Evolutionary conservation across 2,113 vertebrate species (phyloP).

Genomic region (Cryptotis parvus): DNA sequence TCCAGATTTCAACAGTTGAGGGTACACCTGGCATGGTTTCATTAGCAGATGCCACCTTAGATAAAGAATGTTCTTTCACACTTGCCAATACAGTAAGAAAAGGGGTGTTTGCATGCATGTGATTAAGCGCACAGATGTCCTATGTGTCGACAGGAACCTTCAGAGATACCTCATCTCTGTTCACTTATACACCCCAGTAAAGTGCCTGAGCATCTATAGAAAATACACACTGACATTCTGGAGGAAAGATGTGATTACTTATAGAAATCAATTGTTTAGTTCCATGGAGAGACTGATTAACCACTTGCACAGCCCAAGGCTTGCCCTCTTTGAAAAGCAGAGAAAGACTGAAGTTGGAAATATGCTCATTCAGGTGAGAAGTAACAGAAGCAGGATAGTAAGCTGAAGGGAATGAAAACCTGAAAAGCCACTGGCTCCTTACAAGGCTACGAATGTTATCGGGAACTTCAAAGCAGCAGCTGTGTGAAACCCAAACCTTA

Average conservation of each 20-base stretch:
- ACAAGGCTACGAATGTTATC: slow-evolving; percentile 78
- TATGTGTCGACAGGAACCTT: background rate
- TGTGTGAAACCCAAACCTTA: slow-evolving; percentile 80
- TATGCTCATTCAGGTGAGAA: slow-evolving; percentile 43
- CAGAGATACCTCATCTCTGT: background rate
- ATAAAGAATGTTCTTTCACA: background rate
- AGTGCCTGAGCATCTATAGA: background rate
- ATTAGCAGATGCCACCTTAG: background rate
- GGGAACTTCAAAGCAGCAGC: slow-evolving; percentile 84
- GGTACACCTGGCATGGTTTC: background rate
- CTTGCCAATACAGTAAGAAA: background rate
- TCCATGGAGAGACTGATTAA: slow-evolving; percentile 28
- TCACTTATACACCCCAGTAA: background rate
- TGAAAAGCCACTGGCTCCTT: slow-evolving; percentile 76
- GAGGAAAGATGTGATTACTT: slow-evolving; percentile 61
- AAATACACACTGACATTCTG: background rate
- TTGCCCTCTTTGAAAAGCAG: slow-evolving; percentile 75
- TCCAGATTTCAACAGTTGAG: background rate
- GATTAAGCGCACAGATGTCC: background rate
- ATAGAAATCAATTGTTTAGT: slow-evolving; percentile 56
- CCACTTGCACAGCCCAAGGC: slow-evolving; percentile 59
- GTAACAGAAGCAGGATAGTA: slow-evolving; percentile 42
- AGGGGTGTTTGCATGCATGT: background rate
- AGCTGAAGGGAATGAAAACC: slow-evolving; percentile 57
- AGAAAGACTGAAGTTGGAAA: slow-evolving; percentile 62